phyloP scores from a whole-genome alignment of 1,140 invertebrate genomes.

The Sipha flava region DNA sequence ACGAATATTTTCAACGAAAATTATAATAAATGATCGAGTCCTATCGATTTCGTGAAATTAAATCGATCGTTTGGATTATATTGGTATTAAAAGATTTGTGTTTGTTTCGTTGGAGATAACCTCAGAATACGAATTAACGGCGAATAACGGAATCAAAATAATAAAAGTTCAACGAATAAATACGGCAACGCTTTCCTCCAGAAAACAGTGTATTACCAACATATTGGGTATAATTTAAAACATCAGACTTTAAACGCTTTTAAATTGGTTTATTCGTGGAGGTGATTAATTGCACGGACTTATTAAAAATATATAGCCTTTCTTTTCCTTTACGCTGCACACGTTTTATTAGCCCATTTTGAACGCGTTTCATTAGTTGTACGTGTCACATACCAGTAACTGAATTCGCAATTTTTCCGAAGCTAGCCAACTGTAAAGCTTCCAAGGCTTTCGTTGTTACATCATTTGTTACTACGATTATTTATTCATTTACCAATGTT shows the following conservation, averaged over 20 bases:
- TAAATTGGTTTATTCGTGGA: neutral
- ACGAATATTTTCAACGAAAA: neutral
- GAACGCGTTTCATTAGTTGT: neutral
- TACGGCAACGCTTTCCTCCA: too few relatives aligned
- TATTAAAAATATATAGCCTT: neutral
- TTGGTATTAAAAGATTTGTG: neutral
- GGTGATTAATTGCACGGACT: neutral
- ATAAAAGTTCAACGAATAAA: neutral
- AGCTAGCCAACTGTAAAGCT: too few relatives aligned
- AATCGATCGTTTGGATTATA: neutral
- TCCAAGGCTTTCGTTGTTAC: too few relatives aligned
- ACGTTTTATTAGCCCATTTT: neutral
- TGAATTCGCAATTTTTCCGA: too few relatives aligned
- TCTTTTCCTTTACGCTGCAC: neutral
- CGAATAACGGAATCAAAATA: neutral
- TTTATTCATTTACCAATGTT: too few relatives aligned
- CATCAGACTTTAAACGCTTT: neutral
- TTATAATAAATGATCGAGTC: too few relatives aligned
- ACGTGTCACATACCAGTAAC: too few relatives aligned
- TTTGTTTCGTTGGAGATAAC: neutral
- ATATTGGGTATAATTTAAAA: neutral
- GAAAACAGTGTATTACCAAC: neutral
- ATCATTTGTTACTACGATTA: too few relatives aligned
- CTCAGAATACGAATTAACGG: neutral
- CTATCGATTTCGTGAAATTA: neutral